These are phyloP conservation scores for Galaxea fascicularis DNA, from an alignment of 92 coral and sea anemone species.

Conservation along the genomic window DNA sequence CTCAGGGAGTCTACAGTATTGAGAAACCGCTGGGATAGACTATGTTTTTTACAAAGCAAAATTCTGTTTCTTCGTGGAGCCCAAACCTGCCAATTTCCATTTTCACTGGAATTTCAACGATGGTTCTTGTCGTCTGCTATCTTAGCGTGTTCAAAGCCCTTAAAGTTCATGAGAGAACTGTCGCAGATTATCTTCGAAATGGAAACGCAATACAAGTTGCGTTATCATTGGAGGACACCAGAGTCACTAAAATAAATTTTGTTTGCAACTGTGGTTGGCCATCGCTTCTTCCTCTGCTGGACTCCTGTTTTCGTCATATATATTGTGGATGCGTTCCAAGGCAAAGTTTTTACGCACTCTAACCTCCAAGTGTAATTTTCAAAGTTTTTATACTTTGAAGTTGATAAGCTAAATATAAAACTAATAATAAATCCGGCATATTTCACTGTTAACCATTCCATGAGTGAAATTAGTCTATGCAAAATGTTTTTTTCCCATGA, in stretches of 20 bases:
- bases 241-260: constrained; percentile 63
- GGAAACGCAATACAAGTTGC: constrained; percentile 12
- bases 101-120: constrained; percentile 46
- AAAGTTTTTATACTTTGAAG: no score
- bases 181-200: constrained; percentile 22
- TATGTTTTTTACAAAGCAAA: no score
- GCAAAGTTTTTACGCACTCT: constrained; percentile 51
- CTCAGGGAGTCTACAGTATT: no score
- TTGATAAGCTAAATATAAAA: no score
- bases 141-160: constrained; percentile 54
- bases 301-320: constrained; percentile 65
- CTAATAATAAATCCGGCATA: no score
- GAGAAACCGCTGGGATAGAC: no score
- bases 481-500: no score
- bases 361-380: no score
- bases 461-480: no score
- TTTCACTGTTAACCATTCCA: no score
- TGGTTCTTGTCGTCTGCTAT: constrained; percentile 42
- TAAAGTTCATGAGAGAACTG: constrained; percentile 45
- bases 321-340: constrained; percentile 35
- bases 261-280: constrained; percentile 69
- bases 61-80: no score
- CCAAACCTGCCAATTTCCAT: background rate
- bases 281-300: constrained; percentile 59
- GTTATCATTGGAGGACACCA: constrained; percentile 61